Base-by-base conservation (phyloP, 1,140 invertebrate species). In the Muscidifurax raptorellus region DNA sequence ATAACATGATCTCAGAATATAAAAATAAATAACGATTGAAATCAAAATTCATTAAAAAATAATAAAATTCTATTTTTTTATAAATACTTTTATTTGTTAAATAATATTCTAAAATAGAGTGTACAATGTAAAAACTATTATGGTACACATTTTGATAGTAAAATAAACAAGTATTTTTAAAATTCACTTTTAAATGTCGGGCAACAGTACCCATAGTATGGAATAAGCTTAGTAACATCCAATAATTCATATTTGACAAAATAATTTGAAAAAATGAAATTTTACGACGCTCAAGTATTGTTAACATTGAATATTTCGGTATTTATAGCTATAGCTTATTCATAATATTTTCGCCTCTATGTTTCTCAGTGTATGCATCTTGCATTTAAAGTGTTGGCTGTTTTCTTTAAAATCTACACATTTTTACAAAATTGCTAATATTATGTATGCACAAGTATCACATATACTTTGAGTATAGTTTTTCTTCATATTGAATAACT, bases 361-460 rank as follows among this genome's bases (percentile, higher is more conserved):
- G 13, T 75, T 71, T 83, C 82, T 75, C 13, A 66, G n/a, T 76
- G 22, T 44, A 71, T 52, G 44, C 69, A 76, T n/a, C 67, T 76
- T 76, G 59, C 22, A 82, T 76, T 40, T 64, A 18, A 44, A 59
- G 36, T 67, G 67, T 77, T 77, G 74, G 59, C 32, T 83, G 13
- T 76, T 80, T 15, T 18, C 22, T 44, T 83, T 71, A 47, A 69
- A 69, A 44, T 71, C 71, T 27, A 47, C 59, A 64, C 12, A 52
- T 71, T 78, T 59, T 67, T 78, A 77, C 59, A 78, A 83, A 83
- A 30, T 9, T 25, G 15, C 59, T 78, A 78, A 52, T 25, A 67
- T 69, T 28, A 82, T 77, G n/a, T 78, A 83, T 83, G 32, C 27
- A 67, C 40, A 71, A 71, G 25, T 84, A 84, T 84, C 77, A 84